Evolutionary conservation across 1,140 invertebrate species (phyloP), one percentile per base, ranked within the genome.

Genomic region (Bombus impatiens): DNA sequence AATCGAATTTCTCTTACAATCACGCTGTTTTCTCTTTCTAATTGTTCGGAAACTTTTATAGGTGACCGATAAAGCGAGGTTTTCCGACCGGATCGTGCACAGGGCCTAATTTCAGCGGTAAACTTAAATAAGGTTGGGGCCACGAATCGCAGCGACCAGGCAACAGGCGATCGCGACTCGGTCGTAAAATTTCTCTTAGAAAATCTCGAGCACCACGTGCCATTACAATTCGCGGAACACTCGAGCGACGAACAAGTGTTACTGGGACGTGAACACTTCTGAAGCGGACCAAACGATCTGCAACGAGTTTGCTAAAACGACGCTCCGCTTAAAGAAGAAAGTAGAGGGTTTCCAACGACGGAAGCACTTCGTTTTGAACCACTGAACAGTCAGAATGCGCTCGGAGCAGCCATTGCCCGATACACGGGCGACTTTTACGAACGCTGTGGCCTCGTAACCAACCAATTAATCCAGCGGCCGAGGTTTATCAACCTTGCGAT

Each of bases 141-240:
- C 28, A 5, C 18, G 67, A 35, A 22, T 22, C 35, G 18, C 2
- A 35, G 32, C 18, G 32, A 35, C 35, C 67, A 25, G 67, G 22
- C 8, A 68, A 18, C 67, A 35, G 15, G 35, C 32, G 35, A 68
- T 18, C 3, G 32, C 15, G 32, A 35, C 18, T 68, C 32, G 67
- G n/a, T 18, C 6, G 67, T 68, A 68, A 68, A 74, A 74, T 74
- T 74, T 42, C 72, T 74, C 40, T 68, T 37, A 22, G 67, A 68
- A 35, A 68, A 68, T 68, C 67, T 68, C 67, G 40, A 74, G 28
- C 25, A 44, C 67, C 67, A 22, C 32, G 67, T 68, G 67, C 32
- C 32, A 68, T 74, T 44, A 9, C 18, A 44, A 74, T 74, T n/a
- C 72, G 72, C 72, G 72, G 72, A 74, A 44, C 72, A 44, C 72